Conservation (phyloP, 2,888 invertebrate genomes). For the Sinohyriopsis cumingii region DNA sequence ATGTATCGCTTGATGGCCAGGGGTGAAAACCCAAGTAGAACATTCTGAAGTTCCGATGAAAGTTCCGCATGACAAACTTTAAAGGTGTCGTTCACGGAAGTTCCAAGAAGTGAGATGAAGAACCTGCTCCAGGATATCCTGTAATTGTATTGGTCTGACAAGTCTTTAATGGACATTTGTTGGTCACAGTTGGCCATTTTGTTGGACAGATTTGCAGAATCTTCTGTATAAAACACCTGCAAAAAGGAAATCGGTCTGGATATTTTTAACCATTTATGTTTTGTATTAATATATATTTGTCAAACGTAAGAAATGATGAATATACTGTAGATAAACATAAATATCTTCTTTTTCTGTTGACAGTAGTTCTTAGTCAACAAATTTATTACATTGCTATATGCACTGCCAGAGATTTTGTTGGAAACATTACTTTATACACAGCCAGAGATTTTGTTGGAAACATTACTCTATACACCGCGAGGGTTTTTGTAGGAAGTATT, state of each 20-base stretch:
- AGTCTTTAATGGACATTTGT: slow-evolving; percentile 13
- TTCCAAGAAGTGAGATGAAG: slow-evolving; percentile 11
- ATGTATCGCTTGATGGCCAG: slow-evolving; percentile 40
- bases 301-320: too few species aligned
- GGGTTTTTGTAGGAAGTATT: too few species aligned
- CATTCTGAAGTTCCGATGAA: slow-evolving; percentile 18
- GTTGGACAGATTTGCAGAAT: slow-evolving; percentile 11
- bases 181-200: slow-evolving; percentile 17
- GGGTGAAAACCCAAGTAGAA: slow-evolving; percentile 23
- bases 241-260: neutral
- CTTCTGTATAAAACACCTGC: slow-evolving; percentile 31
- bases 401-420: too few species aligned
- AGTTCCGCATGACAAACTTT: slow-evolving; percentile 26
- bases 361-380: too few species aligned
- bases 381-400: too few species aligned
- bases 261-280: too few species aligned
- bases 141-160: slow-evolving; percentile 27
- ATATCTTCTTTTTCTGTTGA: too few species aligned
- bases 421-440: too few species aligned
- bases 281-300: too few species aligned
- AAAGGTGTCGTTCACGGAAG: slow-evolving; percentile 14
- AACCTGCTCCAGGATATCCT: slow-evolving; percentile 28
- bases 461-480: too few species aligned
- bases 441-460: too few species aligned
- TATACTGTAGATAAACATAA: too few species aligned